Evolutionary conservation across 2,113 vertebrate species (phyloP).

Genomic region (Gymnobelideus leadbeateri): DNA sequence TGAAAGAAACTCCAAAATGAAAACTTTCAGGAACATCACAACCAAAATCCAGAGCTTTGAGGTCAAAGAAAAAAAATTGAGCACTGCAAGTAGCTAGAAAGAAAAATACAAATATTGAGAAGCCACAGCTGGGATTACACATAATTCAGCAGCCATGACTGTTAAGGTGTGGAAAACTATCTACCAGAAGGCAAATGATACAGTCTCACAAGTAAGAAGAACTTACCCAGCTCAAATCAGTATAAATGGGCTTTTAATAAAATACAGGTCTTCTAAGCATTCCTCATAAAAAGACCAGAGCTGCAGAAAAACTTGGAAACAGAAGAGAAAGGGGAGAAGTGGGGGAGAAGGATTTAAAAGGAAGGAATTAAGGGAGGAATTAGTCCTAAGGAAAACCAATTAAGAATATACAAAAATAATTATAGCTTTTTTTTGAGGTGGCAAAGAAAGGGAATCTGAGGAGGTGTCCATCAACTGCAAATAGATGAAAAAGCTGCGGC

Average conservation of each 20-base stretch:
- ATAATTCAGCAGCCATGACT: background rate
- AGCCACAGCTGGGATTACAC: background rate
- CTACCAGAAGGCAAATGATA: background rate
- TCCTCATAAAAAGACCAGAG: too few relatives aligned
- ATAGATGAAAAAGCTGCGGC: background rate
- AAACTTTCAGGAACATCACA: background rate
- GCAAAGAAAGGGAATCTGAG: background rate
- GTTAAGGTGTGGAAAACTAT: background rate
- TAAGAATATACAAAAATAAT: background rate
- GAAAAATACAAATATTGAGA: background rate
- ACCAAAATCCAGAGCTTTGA: background rate
- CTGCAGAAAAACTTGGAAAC: too few relatives aligned
- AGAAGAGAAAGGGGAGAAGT: background rate
- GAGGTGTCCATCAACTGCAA: background rate
- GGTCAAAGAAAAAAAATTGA: background rate
- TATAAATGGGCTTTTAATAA: background rate
- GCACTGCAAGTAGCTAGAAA: background rate
- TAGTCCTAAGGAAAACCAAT: background rate
- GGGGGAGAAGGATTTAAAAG: background rate
- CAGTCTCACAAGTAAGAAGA: background rate
- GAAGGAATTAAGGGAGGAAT: background rate
- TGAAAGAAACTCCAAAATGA: background rate
- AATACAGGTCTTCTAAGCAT: too few relatives aligned
- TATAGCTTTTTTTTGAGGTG: background rate
- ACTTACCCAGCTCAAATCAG: background rate